These are phyloP conservation scores for Drepanosiphum platanoidis DNA, from an alignment of 2,888 invertebrate genomes.

Conservation along the genomic window DNA sequence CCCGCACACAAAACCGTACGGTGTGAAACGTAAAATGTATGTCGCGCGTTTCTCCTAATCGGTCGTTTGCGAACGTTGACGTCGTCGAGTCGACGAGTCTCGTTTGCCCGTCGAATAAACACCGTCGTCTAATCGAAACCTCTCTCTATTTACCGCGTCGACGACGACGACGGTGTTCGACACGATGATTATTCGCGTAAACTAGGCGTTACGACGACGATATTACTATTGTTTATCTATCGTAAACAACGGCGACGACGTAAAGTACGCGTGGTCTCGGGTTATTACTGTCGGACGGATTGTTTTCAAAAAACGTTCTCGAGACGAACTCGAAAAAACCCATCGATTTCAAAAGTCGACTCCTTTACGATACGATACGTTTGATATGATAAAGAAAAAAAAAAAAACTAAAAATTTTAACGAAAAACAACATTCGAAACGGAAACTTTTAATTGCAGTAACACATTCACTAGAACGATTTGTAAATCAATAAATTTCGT, in stretches of 20 bases:
- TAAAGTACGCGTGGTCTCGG: background rate
- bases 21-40: no score
- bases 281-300: background rate
- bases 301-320: background rate
- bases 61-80: no score
- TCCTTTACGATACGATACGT: constrained; percentile 3
- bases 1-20: no score
- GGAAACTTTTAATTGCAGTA: background rate
- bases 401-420: no score
- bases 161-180: background rate
- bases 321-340: background rate
- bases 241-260: background rate
- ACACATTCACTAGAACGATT: background rate
- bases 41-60: no score
- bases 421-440: background rate
- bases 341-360: constrained; percentile 19
- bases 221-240: background rate
- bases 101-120: background rate
- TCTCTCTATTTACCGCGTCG: background rate
- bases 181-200: background rate
- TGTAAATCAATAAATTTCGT: background rate
- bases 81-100: no score
- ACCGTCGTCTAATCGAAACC: background rate
- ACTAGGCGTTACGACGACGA: background rate
- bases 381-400: constrained; percentile 4